Conservation (phyloP, 1,140 invertebrate genomes). For the Drosophila neocordata region DNA sequence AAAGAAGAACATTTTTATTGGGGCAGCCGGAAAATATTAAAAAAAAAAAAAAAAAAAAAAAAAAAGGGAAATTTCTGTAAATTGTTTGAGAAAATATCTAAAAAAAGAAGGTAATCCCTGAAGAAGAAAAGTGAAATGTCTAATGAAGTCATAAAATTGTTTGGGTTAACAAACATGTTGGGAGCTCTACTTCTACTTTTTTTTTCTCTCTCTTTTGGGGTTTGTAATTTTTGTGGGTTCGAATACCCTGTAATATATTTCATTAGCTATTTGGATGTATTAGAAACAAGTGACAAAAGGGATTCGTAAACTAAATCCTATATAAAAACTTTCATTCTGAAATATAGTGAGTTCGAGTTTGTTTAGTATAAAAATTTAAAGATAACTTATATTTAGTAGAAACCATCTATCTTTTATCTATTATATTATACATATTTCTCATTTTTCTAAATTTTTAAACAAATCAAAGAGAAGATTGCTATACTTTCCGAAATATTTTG, state of each 20-base stretch:
- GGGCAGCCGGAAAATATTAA: conserved; percentile 75
- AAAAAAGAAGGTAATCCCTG: background rate
- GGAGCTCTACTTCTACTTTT: conserved; percentile 45
- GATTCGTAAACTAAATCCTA: too few species aligned
- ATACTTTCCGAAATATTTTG: too few species aligned
- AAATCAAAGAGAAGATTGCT: too few species aligned
- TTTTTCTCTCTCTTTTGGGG: conserved; percentile 22
- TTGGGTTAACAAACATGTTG: conserved; percentile 54
- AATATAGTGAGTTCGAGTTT: too few species aligned
- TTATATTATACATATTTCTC: too few species aligned
- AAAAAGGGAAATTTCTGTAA: conserved; percentile 58
- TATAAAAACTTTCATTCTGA: too few species aligned
- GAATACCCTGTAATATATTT: background rate
- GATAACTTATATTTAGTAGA: too few species aligned
- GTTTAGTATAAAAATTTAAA: too few species aligned
- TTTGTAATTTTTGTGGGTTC: conserved; percentile 56
- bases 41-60: too few species aligned
- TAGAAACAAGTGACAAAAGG: conserved; percentile 20
- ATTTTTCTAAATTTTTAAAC: too few species aligned
- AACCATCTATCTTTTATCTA: too few species aligned
- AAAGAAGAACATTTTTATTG: conserved; percentile 58
- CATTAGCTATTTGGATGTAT: background rate
- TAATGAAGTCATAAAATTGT: conserved; percentile 72
- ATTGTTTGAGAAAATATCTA: conserved; percentile 52
- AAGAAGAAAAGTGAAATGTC: conserved; percentile 69